Evolutionary conservation across 2,113 vertebrate genomes (phyloP).

Genomic region (Alouatta palliata): DNA sequence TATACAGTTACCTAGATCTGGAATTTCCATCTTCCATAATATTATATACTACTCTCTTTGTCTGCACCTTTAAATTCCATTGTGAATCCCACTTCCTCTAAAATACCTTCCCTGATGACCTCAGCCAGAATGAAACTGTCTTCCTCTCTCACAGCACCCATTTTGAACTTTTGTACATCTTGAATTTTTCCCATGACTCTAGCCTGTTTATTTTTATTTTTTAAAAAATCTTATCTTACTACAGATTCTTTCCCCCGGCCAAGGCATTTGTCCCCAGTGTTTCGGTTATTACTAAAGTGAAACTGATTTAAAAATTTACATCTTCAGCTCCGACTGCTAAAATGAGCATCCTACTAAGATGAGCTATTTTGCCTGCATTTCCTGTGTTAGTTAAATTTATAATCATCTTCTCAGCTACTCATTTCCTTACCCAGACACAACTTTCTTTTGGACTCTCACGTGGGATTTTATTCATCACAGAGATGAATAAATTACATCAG

Average conservation of each 20-base stretch:
- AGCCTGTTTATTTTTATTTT: neutral
- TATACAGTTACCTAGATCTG: neutral
- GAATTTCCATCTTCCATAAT: neutral
- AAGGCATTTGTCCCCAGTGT: neutral
- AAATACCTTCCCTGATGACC: neutral
- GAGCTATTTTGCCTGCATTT: neutral
- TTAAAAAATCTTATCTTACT: neutral
- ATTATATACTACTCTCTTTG: neutral
- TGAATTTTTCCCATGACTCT: neutral
- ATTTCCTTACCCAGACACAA: neutral
- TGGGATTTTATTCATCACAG: neutral
- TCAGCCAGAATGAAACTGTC: neutral
- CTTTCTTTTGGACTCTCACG: neutral
- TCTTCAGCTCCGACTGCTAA: neutral
- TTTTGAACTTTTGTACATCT: neutral
- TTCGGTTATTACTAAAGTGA: neutral
- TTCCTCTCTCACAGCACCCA: neutral
- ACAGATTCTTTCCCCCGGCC: neutral
- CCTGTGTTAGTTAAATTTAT: neutral
- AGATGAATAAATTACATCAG: neutral
- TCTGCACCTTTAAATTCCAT: neutral
- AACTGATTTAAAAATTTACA: neutral
- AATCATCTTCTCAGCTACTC: neutral
- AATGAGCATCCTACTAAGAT: neutral
- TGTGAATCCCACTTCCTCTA: neutral